Percentiles rank a stretch among this genome's conserved stretches.
These are phyloP conservation scores for Leucania comma DNA, from an alignment of 2,888 invertebrate species.

Conservation along the genomic window DNA sequence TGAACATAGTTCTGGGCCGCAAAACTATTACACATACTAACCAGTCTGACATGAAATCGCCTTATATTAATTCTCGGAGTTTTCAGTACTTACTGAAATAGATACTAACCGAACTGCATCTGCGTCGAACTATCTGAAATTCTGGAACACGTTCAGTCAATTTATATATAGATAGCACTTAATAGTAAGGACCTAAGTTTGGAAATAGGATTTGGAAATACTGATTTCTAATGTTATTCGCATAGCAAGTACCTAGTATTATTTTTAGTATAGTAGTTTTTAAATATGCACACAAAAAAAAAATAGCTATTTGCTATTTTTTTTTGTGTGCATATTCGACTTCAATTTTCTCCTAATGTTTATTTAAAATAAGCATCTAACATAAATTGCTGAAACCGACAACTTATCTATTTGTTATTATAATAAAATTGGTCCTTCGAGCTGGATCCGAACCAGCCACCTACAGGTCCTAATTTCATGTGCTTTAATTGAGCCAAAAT, in stretches of 20 bases:
- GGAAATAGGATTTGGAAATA: background rate
- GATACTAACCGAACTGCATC: conserved; percentile 6
- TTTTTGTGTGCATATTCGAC: too few relatives aligned
- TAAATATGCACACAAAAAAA: too few relatives aligned
- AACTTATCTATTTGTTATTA: background rate
- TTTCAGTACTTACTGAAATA: conserved; percentile 20
- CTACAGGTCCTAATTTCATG: too few relatives aligned
- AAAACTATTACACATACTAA: conserved; percentile 29
- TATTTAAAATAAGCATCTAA: too few relatives aligned
- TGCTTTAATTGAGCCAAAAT: too few relatives aligned
- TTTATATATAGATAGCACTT: conserved; percentile 8
- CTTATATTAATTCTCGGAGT: conserved; percentile 12
- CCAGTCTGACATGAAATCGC: conserved; percentile 28
- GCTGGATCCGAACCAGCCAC: background rate
- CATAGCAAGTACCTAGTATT: background rate
- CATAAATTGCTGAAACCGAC: background rate
- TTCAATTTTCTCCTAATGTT: too few relatives aligned
- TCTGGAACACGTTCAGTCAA: conserved; percentile 7
- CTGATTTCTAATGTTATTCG: background rate
- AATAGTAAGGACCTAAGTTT: background rate
- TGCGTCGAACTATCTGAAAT: conserved; percentile 6
- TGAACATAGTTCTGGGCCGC: conserved; percentile 20
- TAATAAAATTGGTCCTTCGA: background rate
- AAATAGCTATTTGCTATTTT: too few relatives aligned
- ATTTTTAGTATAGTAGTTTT: too few relatives aligned